Base-by-base conservation (phyloP, 2,797 vertebrate species). In the Pseudocheirus occidentalis region DNA sequence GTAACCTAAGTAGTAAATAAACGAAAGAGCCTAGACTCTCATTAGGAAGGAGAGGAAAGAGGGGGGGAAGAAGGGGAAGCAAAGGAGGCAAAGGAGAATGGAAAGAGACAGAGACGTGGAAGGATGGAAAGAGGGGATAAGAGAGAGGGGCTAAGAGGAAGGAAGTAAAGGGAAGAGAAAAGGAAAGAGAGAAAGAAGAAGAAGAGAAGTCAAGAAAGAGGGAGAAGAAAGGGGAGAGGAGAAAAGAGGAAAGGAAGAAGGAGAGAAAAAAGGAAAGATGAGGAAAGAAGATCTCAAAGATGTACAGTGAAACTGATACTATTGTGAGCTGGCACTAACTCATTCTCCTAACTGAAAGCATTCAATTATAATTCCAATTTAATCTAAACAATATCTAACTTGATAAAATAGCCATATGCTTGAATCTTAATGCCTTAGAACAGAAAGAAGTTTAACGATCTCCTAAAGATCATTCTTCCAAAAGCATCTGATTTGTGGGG, bases 341-440 rank as follows among this genome's bases (percentile, higher is more conserved):
- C 96, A 58, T 95, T 97, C 96, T 95, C 87, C 66, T 94, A 91
- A 95, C 52, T 91, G 94, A 90, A 94, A 96, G 81, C 87, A 95
- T 40, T 94, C 81, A 56, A 66, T 90, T 94, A 55, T 87, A 90
- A 56, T 0, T 57, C 73, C 97, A 96, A 97, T 95, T 97, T 96
- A 94, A 97, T 96, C 95, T 96, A 5, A 58, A 57, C 96, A 96
- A 95, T 92, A 95, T 16, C 92, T 97, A 94, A 96, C 66, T 92
- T 91, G 53, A 94, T 94, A 93, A 93, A 97, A 56, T 21, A 95
- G 91, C 96, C 55, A 94, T 91, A 34, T 31, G 96, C 91, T 29
- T 97, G 96, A 95, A 95, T 95, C 92, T 92, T 94, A 96, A 91
- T 58, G 87, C 34, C 52, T 90, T 95, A 91, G 34, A 93, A 92